A percentile compares a stretch with the other conserved stretches of the same genome.
Evolutionary conservation across 2,888 invertebrate genomes (phyloP).

Genomic region (Scaptomyza reducta): DNA sequence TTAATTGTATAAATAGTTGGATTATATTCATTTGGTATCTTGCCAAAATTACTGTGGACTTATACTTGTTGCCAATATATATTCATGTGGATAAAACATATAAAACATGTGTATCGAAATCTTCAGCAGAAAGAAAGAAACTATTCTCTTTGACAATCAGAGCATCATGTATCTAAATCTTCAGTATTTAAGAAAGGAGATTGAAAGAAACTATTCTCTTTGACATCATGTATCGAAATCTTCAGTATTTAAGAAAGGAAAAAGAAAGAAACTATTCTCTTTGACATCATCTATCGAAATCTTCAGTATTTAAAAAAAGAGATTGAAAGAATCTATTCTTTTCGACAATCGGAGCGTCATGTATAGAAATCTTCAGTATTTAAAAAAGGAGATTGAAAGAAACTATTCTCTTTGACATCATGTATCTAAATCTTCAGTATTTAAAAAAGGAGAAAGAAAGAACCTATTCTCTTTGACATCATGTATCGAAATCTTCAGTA

Average conservation of each 20-base stretch:
- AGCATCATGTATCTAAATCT: constrained; percentile 15
- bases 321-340: constrained; percentile 4
- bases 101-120: constrained; percentile 26
- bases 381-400: no score
- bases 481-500: constrained; percentile 16
- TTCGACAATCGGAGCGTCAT: constrained; percentile 8
- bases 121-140: constrained; percentile 4
- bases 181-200: no score
- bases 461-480: constrained; percentile 7
- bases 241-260: no score
- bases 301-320: no score
- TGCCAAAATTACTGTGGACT: constrained; percentile 53
- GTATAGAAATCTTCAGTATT: constrained; percentile 14
- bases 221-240: constrained; percentile 14
- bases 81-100: no score
- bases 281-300: constrained; percentile 9
- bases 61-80: constrained; percentile 20
- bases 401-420: constrained; percentile 8
- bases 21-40: constrained; percentile 41
- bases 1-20: constrained; percentile 52
- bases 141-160: constrained; percentile 8
- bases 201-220: constrained; percentile 10
- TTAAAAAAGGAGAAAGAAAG: no score
- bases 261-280: constrained; percentile 11
- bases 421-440: constrained; percentile 17